Evolutionary conservation across 1,140 invertebrate genomes (phyloP), one percentile per base, ranked within the genome.

Genomic region (Drosophila murphyi): DNA sequence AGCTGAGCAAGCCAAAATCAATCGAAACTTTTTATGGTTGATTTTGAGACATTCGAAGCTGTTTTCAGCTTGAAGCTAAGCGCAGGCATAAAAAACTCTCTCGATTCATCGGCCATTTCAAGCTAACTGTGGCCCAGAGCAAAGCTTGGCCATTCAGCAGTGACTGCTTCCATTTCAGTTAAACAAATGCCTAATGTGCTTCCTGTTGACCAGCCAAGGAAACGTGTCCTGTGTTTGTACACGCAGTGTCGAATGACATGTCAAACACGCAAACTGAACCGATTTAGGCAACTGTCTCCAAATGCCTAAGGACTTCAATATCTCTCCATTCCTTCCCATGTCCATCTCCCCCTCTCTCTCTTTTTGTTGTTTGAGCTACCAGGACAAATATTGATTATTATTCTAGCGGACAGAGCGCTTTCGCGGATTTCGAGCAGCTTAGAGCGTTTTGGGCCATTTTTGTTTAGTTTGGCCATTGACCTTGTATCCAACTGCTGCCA

Each of bases 371-470:
- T 55, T 45, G 41, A 55, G 62, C n/a, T 39, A 51, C 29, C 54
- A 59, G 54, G 69, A 55, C 34, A 55, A 80, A 83, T 88, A 88
- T 88, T 88, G 83, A 88, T 88, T 88, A 88, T 88, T 82, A 68
- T 87, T 76, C 65, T 57, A 70, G 62, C 61, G 72, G 76, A 48
- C 76, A 73, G 79, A 80, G 82, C 65, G 20, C 70, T 68, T 80
- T 57, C 83, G 76, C 82, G 82, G 82, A 80, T 89, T 88, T 78
- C 60, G n/a, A 54, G 31, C 56, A 72, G 85, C 82, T 83, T 77
- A 83, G 65, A 45, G 41, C 37, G 59, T 47, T 59, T 43, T 8
- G 34, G 31, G 31, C 31, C 20, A 45, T 51, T 75, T 59, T 73
- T 61, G 48, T 55, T 68, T 57, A 51, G 69, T 50, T 35, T 69